Conservation (phyloP, 2,113 vertebrate genomes). For the human region DNA sequence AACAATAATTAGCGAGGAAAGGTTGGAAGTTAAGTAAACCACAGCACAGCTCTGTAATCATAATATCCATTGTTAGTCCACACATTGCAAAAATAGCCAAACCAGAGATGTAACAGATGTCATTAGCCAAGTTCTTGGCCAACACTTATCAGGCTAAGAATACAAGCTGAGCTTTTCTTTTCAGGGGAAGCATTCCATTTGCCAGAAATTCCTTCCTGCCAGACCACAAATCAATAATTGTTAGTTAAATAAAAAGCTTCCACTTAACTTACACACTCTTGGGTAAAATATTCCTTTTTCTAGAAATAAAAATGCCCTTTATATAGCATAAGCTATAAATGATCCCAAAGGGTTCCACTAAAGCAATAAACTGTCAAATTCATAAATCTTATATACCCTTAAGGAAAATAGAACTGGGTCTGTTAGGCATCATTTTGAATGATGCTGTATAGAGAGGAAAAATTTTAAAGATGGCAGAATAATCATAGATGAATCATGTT, state of each 20-base stretch:
- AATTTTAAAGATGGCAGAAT: neutral
- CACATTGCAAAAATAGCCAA: neutral
- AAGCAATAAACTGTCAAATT: neutral
- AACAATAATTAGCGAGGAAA: neutral
- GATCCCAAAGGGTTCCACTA: neutral
- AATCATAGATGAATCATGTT: neutral
- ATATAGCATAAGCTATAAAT: neutral
- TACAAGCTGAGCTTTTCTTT: neutral
- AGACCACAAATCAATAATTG: constrained; percentile 50
- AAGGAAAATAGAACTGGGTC: neutral
- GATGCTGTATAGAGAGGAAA: neutral
- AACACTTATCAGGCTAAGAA: neutral
- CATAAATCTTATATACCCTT: neutral
- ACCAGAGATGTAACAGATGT: constrained; percentile 1
- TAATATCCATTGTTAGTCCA: neutral
- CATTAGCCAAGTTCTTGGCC: neutral
- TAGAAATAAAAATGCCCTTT: constrained; percentile 26
- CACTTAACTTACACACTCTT: neutral
- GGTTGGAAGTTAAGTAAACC: neutral
- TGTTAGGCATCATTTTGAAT: neutral
- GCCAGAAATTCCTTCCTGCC: constrained; percentile 45
- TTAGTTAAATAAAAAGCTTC: constrained; percentile 42
- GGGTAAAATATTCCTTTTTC: constrained; percentile 15
- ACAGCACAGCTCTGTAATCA: neutral
- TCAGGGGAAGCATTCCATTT: neutral